Base-by-base conservation (phyloP, 2,888 invertebrate species). In the Cosmorhoe ocellata region DNA sequence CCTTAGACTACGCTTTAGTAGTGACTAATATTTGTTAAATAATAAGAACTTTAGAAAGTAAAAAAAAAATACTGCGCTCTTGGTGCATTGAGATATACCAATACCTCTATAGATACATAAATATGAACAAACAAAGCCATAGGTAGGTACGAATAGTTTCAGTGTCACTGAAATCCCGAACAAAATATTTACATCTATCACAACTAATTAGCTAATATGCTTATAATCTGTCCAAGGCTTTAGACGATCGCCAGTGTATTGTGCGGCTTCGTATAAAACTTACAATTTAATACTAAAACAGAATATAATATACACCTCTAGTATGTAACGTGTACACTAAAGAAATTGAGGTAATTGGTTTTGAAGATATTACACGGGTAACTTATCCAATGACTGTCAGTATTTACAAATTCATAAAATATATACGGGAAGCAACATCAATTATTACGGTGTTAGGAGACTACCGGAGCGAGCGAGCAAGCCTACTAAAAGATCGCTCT, bases 281-380 rank as follows among this genome's bases (percentile, higher is more conserved):
- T 80, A 79, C 61, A 76, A 79, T 81, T 84, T 83, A 84, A 79
- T 72, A 81, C 79, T 84, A 86, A 61, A 69, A 71, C 77, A 82
- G 80, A 82, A 78, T 76, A 79, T 69, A 71, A 78, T 71, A 79
- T 73, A 84, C 79, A 81, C 76, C 73, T 76, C 74, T 74, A 76
- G 72, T 74, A 78, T 74, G 78, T 69, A 73, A 74, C 70, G 81
- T 77, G 83, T 81, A 83, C 72, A 77, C 84, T 88, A 85, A 83
- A 84, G 84, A 87, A 80, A 86, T 86, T 89, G 90, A 90, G 90
- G 90, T 90, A 90, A 88, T 87, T 82, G 89, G 89, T 89, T 89
- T 79, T 74, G 84, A 85, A 84, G 78, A 84, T 72, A 81, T 79
- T 79, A 82, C 75, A 74, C 75, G 84, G 89, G 85, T 87, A 87